Conservation (phyloP, 2,888 invertebrate species). For the Tiphia femorata region DNA sequence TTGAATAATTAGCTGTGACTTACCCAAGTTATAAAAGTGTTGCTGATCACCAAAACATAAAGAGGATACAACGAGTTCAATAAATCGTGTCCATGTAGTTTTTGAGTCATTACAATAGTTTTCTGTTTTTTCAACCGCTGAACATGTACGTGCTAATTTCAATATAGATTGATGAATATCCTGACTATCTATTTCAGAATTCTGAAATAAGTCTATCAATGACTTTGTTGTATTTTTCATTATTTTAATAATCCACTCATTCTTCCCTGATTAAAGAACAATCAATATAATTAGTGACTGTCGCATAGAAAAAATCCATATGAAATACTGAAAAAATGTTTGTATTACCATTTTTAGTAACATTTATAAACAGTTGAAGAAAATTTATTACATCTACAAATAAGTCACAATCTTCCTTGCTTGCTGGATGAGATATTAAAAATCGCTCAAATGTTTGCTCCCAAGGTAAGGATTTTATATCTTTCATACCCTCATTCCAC, state of each 20-base stretch:
- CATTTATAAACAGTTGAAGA: constrained; percentile 59
- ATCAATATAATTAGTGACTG: too few relatives aligned
- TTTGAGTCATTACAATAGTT: constrained; percentile 26
- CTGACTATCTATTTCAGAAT: constrained; percentile 53
- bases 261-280: too few relatives aligned
- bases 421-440: constrained; percentile 76
- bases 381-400: constrained; percentile 71
- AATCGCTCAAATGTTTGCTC: constrained; percentile 74
- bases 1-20: constrained; percentile 13
- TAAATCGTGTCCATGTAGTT: constrained; percentile 68
- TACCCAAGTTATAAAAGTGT: constrained; percentile 73
- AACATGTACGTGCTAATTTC: constrained; percentile 58
- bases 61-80: constrained; percentile 70
- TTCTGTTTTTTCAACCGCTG: constrained; percentile 45
- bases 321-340: too few relatives aligned
- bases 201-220: constrained; percentile 53
- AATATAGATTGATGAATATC: constrained; percentile 60
- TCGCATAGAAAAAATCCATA: too few relatives aligned
- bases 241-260: constrained; percentile 52
- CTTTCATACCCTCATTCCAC: constrained; percentile 56
- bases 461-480: constrained; percentile 74
- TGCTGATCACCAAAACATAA: constrained; percentile 71
- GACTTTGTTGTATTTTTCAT: constrained; percentile 60
- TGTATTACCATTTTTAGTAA: constrained; percentile 49
- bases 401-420: constrained; percentile 74